Evolutionary conservation across 2,113 vertebrate species (phyloP), one percentile per base, ranked within the genome.

Genomic region (Toxotes chatareus): DNA sequence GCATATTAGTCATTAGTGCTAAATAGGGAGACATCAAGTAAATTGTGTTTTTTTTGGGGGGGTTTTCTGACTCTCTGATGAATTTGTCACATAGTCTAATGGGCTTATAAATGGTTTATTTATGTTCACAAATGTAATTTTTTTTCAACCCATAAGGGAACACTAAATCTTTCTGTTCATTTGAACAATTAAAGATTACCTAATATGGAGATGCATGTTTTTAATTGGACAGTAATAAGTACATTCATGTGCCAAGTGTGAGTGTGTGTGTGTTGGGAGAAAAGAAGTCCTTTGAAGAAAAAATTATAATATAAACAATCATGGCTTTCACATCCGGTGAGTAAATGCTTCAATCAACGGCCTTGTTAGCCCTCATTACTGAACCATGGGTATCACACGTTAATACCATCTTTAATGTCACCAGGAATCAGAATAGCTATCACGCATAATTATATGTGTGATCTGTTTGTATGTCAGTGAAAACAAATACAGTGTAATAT

Each of bases 401-500:
- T 73, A 51, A 82, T 64, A 46, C 53, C 49, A 69, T 57, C 27
- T 79, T 71, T 62, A 38, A 79, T 77, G 59, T 86, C 69, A 62
- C 44, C 51, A 57, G 44, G 61, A 27, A 73, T 59, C 56, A n/a
- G 65, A 76, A 12, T n/a, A 56, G 59, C 76, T 70, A 49, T 84
- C 76, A 68, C 79, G 66, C 64, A 75, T 61, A 44, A 34, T 73
- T 32, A 57, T 77, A 60, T 75, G n/a, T 77, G 40, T 70, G 69
- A 87, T 82, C 69, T 76, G 46, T 76, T 84, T 68, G 38, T 11
- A 49, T 68, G 79, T 60, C 76, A 80, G 21, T 21, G 38, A 70
- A 80, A 80, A 78, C 69, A 75, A 83, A 85, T 68, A 60, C 34
- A 70, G 13, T 62, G 49, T 83, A 81, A 73, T 66, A 75, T 88